phyloP scores from a whole-genome alignment of 2,888 invertebrate species.

The Drosophila bunnanda region DNA sequence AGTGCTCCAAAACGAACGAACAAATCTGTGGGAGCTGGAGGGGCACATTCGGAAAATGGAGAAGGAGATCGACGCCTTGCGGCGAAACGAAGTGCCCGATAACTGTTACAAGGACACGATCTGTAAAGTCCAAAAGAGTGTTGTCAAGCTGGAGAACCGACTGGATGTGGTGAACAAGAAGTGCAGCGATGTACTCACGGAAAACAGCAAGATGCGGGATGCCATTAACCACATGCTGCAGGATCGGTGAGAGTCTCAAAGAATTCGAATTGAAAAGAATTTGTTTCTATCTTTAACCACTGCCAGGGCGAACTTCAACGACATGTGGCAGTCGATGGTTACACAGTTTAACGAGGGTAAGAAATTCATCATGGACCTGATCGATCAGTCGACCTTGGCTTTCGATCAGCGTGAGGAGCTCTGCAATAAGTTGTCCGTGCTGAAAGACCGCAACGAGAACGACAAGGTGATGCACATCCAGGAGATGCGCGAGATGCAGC shows the following conservation, averaged over 20 bases:
- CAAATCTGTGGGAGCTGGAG: constrained; percentile 85
- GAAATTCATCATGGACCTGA: constrained; percentile 92
- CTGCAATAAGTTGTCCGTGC: constrained; percentile 91
- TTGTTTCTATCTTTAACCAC: neutral
- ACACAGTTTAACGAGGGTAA: constrained; percentile 91
- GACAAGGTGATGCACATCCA: constrained; percentile 89
- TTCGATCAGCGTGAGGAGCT: constrained; percentile 95
- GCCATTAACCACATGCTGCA: constrained; percentile 93
- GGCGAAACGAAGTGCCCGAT: constrained; percentile 85
- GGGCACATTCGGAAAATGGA: constrained; percentile 85
- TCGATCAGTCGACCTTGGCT: constrained; percentile 94
- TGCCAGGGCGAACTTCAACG: constrained; percentile 91
- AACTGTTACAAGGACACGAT: constrained; percentile 85
- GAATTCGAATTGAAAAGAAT: neutral
- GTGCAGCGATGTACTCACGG: constrained; percentile 90
- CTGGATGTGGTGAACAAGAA: constrained; percentile 91
- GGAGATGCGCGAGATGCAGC: constrained; percentile 94
- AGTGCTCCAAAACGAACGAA: constrained; percentile 78
- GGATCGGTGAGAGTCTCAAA: constrained; percentile 87
- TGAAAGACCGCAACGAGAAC: constrained; percentile 91
- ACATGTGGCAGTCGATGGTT: constrained; percentile 91
- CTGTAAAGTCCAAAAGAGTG: constrained; percentile 84
- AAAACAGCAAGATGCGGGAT: constrained; percentile 89
- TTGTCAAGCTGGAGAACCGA: constrained; percentile 90
- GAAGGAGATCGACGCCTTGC: constrained; percentile 82